Conservation (phyloP, 2,113 vertebrate species). For the Urocitellus parryii region DNA sequence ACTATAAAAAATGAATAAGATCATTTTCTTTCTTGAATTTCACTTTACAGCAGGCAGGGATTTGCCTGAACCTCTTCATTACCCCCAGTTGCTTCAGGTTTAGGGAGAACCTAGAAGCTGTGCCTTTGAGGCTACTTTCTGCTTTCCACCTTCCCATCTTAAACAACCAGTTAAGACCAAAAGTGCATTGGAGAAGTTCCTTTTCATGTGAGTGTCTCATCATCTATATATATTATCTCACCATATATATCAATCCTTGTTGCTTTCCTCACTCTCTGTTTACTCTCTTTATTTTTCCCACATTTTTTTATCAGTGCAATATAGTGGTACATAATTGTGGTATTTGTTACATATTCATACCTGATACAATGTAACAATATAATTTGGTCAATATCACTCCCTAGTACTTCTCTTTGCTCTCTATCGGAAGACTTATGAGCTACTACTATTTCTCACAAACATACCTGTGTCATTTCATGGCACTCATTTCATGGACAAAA, state of each 20-base stretch:
- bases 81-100: not conserved
- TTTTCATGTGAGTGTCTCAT: not conserved
- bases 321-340: too few relatives aligned
- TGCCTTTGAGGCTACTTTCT: not conserved
- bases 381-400: too few relatives aligned
- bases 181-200: not conserved
- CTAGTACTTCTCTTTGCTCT: not conserved
- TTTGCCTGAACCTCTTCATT: not conserved
- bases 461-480: not conserved
- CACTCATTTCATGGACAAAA: not conserved
- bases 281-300: not conserved
- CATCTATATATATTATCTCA: not conserved
- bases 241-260: not conserved
- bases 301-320: too few relatives aligned
- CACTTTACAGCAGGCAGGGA: not conserved
- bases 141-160: not conserved
- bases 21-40: not conserved
- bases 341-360: too few relatives aligned
- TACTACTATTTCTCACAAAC: fast-evolving
- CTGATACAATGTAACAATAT: too few relatives aligned
- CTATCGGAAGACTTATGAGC: not conserved
- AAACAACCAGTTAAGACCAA: not conserved
- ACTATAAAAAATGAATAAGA: not conserved
- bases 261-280: not conserved
- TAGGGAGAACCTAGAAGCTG: not conserved